phyloP scores from a whole-genome alignment of 2,797 vertebrate species.

The Toxotes lorentzi region DNA sequence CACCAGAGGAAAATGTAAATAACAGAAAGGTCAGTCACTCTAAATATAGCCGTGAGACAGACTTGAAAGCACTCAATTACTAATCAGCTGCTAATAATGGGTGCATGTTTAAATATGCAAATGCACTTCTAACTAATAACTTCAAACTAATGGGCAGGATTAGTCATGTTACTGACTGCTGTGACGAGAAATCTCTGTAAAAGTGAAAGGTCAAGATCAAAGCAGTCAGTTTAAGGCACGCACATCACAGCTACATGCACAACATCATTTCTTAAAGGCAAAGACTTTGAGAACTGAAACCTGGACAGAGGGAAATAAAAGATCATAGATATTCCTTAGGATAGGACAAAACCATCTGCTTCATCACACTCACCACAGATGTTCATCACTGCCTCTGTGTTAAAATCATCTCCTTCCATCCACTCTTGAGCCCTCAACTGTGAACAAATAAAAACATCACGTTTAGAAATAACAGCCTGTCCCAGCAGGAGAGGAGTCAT shows the following conservation, averaged over 20 bases:
- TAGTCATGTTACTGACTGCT: constrained; percentile 2
- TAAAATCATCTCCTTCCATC: constrained; percentile 86
- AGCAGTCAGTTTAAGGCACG: neutral
- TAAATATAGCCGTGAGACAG: neutral
- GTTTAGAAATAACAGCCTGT: neutral
- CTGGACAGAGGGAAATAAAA: neutral
- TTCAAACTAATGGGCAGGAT: neutral
- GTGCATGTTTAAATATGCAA: neutral
- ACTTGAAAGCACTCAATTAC: neutral
- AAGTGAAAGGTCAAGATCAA: neutral
- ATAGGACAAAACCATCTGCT: neutral
- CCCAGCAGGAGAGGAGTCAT: neutral
- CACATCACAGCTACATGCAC: neutral
- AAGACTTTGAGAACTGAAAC: neutral
- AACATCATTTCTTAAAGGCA: neutral
- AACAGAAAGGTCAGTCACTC: neutral
- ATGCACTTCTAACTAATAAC: neutral
- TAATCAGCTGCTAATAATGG: neutral
- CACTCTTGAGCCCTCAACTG: constrained; percentile 76
- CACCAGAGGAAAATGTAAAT: neutral
- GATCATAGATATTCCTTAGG: neutral
- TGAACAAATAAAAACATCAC: constrained; percentile 46
- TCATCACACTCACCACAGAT: constrained; percentile 82
- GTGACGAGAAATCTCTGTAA: neutral
- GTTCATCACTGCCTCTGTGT: constrained; percentile 85